phyloP scores from a whole-genome alignment of 2,797 vertebrate species.

The Sebastes steindachneri region DNA sequence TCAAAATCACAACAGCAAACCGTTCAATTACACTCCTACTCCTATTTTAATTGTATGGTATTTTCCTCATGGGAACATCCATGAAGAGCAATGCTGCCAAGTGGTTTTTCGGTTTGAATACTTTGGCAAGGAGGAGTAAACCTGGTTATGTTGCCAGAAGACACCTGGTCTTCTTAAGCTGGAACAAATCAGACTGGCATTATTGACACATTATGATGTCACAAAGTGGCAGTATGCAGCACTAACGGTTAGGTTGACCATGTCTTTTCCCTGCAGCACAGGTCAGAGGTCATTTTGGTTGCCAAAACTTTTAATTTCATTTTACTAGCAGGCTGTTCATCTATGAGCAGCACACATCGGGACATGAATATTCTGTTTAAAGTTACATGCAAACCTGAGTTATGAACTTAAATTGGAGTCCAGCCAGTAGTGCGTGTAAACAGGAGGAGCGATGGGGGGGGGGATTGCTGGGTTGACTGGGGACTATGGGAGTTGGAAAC shows the following conservation, averaged over 20 bases:
- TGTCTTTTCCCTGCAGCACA: background rate
- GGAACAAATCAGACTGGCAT: background rate
- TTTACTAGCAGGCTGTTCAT: background rate
- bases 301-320: background rate
- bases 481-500: conserved; percentile 30
- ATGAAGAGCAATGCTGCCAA: too few relatives aligned
- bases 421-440: background rate
- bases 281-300: background rate
- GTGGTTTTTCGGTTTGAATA: background rate
- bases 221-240: background rate
- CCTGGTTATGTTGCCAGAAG: background rate
- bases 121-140: background rate
- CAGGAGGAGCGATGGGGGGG: background rate
- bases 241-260: background rate
- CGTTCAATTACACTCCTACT: too few relatives aligned
- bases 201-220: background rate
- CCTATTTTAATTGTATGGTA: too few relatives aligned
- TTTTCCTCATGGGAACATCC: too few relatives aligned
- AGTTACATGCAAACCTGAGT: background rate
- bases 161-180: background rate
- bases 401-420: background rate
- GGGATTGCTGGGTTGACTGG: background rate
- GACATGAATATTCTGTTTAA: background rate
- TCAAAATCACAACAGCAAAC: too few relatives aligned
- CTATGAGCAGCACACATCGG: background rate